phyloP scores from a whole-genome alignment of 2,113 vertebrate species.

The Acinonyx jubatus region DNA sequence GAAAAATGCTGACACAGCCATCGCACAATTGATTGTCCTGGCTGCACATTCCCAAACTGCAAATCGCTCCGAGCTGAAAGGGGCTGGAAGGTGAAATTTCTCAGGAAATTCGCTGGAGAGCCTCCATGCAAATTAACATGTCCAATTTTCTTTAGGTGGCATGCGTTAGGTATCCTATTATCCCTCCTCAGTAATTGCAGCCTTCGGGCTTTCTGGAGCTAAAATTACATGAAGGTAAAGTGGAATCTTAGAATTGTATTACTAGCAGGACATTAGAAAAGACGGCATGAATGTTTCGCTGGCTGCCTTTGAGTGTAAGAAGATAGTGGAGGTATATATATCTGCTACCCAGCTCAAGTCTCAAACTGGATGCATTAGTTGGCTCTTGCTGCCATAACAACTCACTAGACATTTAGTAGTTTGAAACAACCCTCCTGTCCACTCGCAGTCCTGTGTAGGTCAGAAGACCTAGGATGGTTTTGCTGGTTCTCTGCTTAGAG shows the following conservation, averaged over 20 bases:
- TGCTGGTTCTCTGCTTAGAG: not conserved
- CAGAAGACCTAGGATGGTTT: not conserved
- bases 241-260: not conserved
- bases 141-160: conserved; percentile 70
- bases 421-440: not conserved
- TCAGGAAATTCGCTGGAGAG: conserved; percentile 50
- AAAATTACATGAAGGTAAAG: conserved; percentile 61
- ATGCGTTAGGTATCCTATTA: conserved; percentile 57
- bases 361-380: not conserved
- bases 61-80: conserved; percentile 9
- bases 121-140: conserved; percentile 60
- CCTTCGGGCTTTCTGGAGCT: conserved; percentile 48
- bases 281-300: not conserved
- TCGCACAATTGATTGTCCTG: not conserved
- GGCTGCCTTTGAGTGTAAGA: not conserved
- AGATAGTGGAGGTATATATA: not conserved
- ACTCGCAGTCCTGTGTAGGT: not conserved
- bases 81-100: conserved; percentile 38
- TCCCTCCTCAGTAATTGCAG: conserved; percentile 61
- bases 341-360: not conserved
- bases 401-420: not conserved
- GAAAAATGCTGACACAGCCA: not conserved
- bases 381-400: not conserved
- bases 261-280: conserved; percentile 23
- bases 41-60: not conserved